Evolutionary conservation across 2,888 invertebrate species (phyloP).

Genomic region (Bruchidius siliquastri): DNA sequence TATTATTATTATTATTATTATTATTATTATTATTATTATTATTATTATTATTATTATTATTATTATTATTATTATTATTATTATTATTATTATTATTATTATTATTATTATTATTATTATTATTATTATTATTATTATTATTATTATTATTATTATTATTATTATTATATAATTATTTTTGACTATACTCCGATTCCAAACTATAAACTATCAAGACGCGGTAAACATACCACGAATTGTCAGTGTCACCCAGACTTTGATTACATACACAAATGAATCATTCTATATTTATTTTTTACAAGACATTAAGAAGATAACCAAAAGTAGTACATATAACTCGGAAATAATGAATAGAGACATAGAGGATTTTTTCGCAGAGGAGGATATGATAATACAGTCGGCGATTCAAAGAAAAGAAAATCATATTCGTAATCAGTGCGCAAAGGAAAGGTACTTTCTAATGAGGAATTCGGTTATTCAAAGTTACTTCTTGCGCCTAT

Average conservation of each 20-base stretch:
- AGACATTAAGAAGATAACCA: background rate
- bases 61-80: too few species aligned
- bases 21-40: too few species aligned
- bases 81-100: too few species aligned
- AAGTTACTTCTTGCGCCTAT: conserved; percentile 13
- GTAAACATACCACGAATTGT: background rate
- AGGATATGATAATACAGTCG: background rate
- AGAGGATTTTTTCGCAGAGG: background rate
- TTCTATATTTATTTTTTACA: background rate
- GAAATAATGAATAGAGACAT: background rate
- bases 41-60: too few species aligned
- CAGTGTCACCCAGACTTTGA: background rate
- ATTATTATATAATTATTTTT: too few species aligned
- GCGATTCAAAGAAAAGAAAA: background rate
- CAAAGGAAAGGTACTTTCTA: background rate
- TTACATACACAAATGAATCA: background rate
- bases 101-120: too few species aligned
- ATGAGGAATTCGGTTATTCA: conserved; percentile 1
- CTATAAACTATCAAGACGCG: too few species aligned
- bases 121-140: too few species aligned
- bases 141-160: too few species aligned
- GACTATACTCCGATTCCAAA: too few species aligned
- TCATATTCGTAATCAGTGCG: background rate
- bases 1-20: too few species aligned
- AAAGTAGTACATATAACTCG: background rate